Evolutionary conservation across 2,113 vertebrate species (phyloP), one percentile per base, ranked within the genome.

Genomic region (Marmota monax): DNA sequence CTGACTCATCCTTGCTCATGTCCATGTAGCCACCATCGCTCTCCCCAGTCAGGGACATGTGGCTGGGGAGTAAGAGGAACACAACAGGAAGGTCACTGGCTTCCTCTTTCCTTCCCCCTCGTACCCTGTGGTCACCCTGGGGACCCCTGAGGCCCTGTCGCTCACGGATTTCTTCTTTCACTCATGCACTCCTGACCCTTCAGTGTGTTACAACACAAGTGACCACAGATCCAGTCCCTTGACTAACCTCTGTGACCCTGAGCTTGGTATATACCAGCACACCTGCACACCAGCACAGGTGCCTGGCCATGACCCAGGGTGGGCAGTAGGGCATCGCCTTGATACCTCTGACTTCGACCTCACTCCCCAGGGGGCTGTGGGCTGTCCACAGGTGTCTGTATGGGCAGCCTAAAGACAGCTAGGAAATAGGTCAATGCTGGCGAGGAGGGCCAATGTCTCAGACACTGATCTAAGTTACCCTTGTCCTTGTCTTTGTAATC

Each of bases 21-120:
- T 99, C 99, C 99, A 99, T 99, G 98, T 99, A 99, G 56, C 99
- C 99, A 0, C 99, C 99, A 0, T 99, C 99, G 0, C 99, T 99
- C 98, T 99, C 99, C 0, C 99, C 98, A 34, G 99, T 99, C 23
- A 99, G 97, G 22, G 99, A 99, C 96, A 99, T 98, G 11, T 99
- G 99, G 92, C 99, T 99, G 97, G 0, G 69, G 76, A 45, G 45
- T 11, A 27, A 94, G 56, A 95, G 63, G 58, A 67, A 3, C 13
- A 10, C 20, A 70, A 48, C 16, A n/a, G 39, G 32, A 45, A 29
- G 34, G 22, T 17, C 27, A 12, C 2, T 0, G 79, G 25, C 39
- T 48, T 42, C 22, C 22, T 61, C 78, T 80, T 63, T 63, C 39
- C 17, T 61, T 34, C 5, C 78, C 74, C 2, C 18, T 82, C 25